Evolutionary conservation across 1,140 invertebrate species (phyloP).

Genomic region (Anoplophora glabripennis): DNA sequence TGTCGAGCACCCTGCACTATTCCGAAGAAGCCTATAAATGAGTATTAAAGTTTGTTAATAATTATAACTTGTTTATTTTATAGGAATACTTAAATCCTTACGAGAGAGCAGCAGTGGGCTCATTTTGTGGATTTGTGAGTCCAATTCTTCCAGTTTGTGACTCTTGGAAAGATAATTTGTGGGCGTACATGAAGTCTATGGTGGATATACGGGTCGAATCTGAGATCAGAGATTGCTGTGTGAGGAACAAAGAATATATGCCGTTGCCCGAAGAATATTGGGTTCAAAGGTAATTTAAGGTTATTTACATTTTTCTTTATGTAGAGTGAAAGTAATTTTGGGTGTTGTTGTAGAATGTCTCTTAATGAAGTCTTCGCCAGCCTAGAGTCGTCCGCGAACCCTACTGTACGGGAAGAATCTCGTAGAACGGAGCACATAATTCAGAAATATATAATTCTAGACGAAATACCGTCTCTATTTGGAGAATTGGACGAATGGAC

Average conservation of each 20-base stretch:
- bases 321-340: background rate
- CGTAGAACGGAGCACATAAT: slow-evolving; percentile 63
- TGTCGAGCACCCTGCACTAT: no score
- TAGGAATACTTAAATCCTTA: slow-evolving; percentile 35
- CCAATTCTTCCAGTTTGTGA: slow-evolving; percentile 70
- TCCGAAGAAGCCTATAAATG: no score
- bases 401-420: slow-evolving; percentile 54
- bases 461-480: slow-evolving; percentile 64
- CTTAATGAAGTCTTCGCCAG: slow-evolving; percentile 71
- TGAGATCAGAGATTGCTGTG: slow-evolving; percentile 53
- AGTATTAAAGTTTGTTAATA: background rate
- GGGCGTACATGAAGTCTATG: slow-evolving; percentile 81
- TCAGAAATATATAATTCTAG: slow-evolving; percentile 75
- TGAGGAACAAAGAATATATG: slow-evolving; percentile 51
- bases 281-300: slow-evolving; percentile 68
- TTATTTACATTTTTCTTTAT: background rate
- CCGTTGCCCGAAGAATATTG: slow-evolving; percentile 73
- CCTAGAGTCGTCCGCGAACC: slow-evolving; percentile 57
- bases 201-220: slow-evolving; percentile 83
- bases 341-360: slow-evolving; percentile 54
- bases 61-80: slow-evolving; percentile 14
- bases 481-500: slow-evolving; percentile 55
- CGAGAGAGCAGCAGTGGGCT: slow-evolving; percentile 41
- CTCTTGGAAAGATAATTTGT: slow-evolving; percentile 86
- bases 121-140: slow-evolving; percentile 78